Evolutionary conservation across 2,888 invertebrate genomes (phyloP).

Genomic region (Pycnomerus fuliginosus): DNA sequence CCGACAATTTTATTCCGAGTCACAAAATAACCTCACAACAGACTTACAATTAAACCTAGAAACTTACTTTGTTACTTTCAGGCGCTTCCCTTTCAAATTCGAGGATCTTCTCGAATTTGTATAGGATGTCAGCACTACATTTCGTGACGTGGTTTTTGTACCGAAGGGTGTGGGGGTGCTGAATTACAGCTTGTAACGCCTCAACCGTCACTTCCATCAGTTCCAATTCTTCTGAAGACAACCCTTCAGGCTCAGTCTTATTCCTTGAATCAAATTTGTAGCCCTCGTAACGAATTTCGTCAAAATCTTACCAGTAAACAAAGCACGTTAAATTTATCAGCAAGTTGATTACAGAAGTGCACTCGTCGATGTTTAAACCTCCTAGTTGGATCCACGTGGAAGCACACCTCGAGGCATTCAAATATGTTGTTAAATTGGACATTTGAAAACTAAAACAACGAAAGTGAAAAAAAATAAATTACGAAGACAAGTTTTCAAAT

Average conservation of each 20-base stretch:
- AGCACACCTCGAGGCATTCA: slow-evolving; percentile 59
- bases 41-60: slow-evolving; percentile 3
- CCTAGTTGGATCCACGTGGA: slow-evolving; percentile 65
- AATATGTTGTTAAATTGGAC: slow-evolving; percentile 55
- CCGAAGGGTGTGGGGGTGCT: slow-evolving; percentile 64
- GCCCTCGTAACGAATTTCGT: background rate
- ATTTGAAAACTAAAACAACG: slow-evolving; percentile 44
- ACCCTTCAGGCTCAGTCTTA: slow-evolving; percentile 53
- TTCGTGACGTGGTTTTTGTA: slow-evolving; percentile 56
- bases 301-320: slow-evolving; percentile 48
- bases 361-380: slow-evolving; percentile 49
- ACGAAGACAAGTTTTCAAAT: too few species aligned
- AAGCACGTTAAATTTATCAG: slow-evolving; percentile 50
- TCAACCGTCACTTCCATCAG: slow-evolving; percentile 64
- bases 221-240: slow-evolving; percentile 59
- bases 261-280: slow-evolving; percentile 37
- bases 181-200: slow-evolving; percentile 59
- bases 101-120: slow-evolving; percentile 58
- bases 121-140: slow-evolving; percentile 60
- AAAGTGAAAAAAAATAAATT: slow-evolving; percentile 3
- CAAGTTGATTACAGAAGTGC: slow-evolving; percentile 44
- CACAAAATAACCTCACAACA: too few species aligned
- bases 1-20: too few species aligned
- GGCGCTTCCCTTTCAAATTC: slow-evolving; percentile 52
- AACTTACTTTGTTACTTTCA: slow-evolving; percentile 47